Percentiles rank a stretch among this genome's conserved stretches.
Evolutionary conservation across 2,888 invertebrate genomes (phyloP).

Genomic region (Clitarchus hookeri): DNA sequence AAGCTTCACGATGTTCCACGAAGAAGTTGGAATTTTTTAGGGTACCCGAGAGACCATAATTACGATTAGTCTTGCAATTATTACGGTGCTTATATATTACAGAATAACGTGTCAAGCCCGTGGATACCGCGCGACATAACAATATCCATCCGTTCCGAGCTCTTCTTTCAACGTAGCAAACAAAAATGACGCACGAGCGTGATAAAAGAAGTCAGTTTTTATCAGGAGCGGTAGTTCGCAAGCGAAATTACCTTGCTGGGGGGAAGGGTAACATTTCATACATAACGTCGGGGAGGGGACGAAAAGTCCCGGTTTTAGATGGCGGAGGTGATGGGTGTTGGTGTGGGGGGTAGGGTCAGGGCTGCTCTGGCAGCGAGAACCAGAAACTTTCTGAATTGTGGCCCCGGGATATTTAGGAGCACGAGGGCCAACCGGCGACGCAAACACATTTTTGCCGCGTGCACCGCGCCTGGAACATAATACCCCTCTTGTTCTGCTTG

Average conservation of each 20-base stretch:
- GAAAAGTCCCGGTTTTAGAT: too few relatives aligned
- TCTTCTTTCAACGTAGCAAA: background rate
- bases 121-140: background rate
- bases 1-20: too few relatives aligned
- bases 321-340: too few relatives aligned
- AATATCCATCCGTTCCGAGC: background rate
- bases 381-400: conserved; percentile 2
- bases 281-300: background rate
- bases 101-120: background rate
- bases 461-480: too few relatives aligned
- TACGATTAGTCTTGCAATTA: too few relatives aligned
- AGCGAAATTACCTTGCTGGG: background rate
- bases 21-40: too few relatives aligned
- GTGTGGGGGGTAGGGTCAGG: background rate
- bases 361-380: background rate
- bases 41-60: too few relatives aligned
- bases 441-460: too few relatives aligned
- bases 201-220: background rate
- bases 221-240: background rate
- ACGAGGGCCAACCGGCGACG: too few relatives aligned
- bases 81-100: background rate
- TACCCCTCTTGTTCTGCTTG: too few relatives aligned
- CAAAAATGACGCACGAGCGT: background rate
- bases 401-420: background rate
- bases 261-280: background rate